Evolutionary conservation across 2,888 invertebrate species (phyloP).

Genomic region (Chrysomela aeneicollis): DNA sequence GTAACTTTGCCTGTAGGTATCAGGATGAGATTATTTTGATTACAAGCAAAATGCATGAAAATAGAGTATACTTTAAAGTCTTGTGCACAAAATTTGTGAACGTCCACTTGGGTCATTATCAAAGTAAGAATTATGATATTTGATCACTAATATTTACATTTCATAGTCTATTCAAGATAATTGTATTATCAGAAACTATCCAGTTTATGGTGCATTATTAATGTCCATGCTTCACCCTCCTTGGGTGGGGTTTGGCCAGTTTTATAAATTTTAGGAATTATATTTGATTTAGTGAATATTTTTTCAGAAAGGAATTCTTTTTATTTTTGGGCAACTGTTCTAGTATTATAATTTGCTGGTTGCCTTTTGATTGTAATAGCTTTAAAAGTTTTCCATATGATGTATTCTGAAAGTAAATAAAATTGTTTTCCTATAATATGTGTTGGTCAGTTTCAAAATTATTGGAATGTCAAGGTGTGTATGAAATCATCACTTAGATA

Average conservation of each 20-base stretch:
- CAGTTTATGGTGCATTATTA: slow-evolving; percentile 30
- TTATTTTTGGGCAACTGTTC: slow-evolving; percentile 46
- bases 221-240: background rate
- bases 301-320: slow-evolving; percentile 31
- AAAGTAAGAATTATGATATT: slow-evolving; percentile 29
- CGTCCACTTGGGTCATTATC: slow-evolving; percentile 36
- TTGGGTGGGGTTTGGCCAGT: slow-evolving; percentile 12
- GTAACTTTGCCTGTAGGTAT: slow-evolving; percentile 17
- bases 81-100: slow-evolving; percentile 43
- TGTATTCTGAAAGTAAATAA: slow-evolving; percentile 55
- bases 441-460: slow-evolving; percentile 15
- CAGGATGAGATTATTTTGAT: slow-evolving; percentile 19
- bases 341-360: slow-evolving; percentile 49
- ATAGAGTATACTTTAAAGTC: slow-evolving; percentile 40
- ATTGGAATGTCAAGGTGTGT: background rate
- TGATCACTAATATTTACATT: slow-evolving; percentile 34
- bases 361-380: slow-evolving; percentile 54
- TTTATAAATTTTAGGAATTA: slow-evolving; percentile 18
- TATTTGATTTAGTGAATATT: slow-evolving; percentile 30
- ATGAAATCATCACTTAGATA: background rate
- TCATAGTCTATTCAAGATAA: slow-evolving; percentile 29
- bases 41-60: slow-evolving; percentile 18
- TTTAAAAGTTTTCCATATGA: slow-evolving; percentile 56
- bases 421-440: slow-evolving; percentile 55
- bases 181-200: slow-evolving; percentile 25